Conservation (phyloP, 2,113 vertebrate species). For the Psophia crepitans region DNA sequence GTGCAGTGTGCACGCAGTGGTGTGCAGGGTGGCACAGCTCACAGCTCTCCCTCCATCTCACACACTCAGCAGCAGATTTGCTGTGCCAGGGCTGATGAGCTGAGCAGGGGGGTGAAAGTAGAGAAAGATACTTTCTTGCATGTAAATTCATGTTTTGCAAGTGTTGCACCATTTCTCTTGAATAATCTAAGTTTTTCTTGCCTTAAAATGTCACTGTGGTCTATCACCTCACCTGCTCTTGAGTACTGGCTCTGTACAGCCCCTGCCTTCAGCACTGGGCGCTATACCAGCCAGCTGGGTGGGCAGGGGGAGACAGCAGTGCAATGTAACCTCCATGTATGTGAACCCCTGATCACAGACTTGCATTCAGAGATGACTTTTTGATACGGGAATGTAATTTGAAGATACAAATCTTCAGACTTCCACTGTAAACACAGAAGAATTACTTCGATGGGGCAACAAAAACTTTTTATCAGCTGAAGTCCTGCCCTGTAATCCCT, state of each 20-base stretch:
- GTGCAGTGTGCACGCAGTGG: rapidly evolving
- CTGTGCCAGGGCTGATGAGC: background rate
- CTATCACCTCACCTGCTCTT: background rate
- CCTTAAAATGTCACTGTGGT: background rate
- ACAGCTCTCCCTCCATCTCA: background rate
- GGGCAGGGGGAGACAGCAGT: background rate
- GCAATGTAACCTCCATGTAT: background rate
- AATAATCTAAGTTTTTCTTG: background rate
- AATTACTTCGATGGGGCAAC: background rate
- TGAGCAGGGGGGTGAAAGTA: background rate
- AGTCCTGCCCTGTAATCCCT: background rate
- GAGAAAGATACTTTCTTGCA: background rate
- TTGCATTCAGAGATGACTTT: background rate
- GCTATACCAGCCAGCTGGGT: background rate
- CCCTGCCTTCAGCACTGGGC: rapidly evolving
- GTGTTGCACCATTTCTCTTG: background rate
- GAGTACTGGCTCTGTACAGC: background rate
- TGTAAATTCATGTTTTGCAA: background rate
- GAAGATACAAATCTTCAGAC: background rate
- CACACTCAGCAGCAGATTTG: background rate
- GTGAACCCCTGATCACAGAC: background rate
- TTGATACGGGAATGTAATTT: background rate
- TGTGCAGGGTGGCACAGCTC: background rate
- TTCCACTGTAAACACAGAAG: background rate
- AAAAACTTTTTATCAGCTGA: background rate